phyloP scores from a whole-genome alignment of 92 coral and sea anemone species.

The Desmophyllum pertusum region DNA sequence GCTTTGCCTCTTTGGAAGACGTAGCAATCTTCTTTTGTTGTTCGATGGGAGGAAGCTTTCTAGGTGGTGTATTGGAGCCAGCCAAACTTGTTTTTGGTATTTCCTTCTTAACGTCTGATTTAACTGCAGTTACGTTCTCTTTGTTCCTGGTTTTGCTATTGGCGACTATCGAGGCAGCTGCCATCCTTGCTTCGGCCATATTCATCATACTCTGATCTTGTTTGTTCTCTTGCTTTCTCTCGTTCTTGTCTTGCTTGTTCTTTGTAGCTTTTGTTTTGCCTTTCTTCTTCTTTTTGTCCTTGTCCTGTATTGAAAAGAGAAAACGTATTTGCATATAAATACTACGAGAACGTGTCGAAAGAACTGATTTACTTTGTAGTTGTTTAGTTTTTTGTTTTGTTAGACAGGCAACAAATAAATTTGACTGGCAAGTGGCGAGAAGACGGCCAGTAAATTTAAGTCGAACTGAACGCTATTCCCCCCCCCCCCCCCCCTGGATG shows the following conservation, averaged over 20 bases:
- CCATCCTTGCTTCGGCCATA: not conserved
- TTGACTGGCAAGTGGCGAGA: no score
- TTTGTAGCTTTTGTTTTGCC: not conserved
- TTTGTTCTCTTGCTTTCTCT: not conserved
- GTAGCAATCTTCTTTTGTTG: not conserved
- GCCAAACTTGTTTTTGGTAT: not conserved
- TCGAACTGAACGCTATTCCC: not conserved
- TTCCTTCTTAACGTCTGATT: not conserved
- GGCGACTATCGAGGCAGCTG: not conserved
- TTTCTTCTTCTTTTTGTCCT: conserved; percentile 24
- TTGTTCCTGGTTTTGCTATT: not conserved
- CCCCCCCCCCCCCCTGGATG: not conserved
- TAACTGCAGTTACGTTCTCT: not conserved
- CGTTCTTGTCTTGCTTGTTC: not conserved
- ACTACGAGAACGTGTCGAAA: no score
- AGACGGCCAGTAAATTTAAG: no score
- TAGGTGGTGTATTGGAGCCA: not conserved
- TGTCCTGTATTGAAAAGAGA: not conserved
- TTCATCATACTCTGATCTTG: not conserved
- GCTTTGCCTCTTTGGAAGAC: not conserved
- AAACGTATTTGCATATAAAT: no score
- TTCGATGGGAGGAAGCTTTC: not conserved
- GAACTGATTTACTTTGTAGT: no score
- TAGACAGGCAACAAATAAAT: no score
- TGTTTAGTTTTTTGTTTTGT: no score